Evolutionary conservation across 2,888 invertebrate species (phyloP).

Genomic region (Clusia tigrina): DNA sequence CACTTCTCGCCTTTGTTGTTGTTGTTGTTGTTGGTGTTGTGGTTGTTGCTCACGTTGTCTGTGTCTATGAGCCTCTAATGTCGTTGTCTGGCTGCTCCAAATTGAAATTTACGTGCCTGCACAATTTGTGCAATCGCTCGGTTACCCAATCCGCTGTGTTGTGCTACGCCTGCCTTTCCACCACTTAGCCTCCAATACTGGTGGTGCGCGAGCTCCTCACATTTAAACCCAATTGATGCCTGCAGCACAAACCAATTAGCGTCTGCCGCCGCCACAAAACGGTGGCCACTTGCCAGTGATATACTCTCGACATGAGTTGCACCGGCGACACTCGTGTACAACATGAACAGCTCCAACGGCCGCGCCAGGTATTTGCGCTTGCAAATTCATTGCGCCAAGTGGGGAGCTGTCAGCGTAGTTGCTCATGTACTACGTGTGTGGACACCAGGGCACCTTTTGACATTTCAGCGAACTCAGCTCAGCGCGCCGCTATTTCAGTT

Average conservation of each 20-base stretch:
- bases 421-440: too few species aligned
- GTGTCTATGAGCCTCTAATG: too few species aligned
- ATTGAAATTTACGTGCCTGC: background rate
- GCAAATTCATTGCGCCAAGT: background rate
- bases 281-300: background rate
- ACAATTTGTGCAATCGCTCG: background rate
- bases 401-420: background rate
- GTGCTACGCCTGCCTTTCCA: background rate
- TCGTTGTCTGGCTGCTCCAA: background rate
- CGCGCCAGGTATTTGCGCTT: background rate
- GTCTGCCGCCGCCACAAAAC: background rate
- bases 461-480: background rate
- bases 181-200: background rate
- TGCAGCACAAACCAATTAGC: slow-evolving; percentile 6
- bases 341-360: background rate
- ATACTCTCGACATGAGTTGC: background rate
- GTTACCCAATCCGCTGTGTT: background rate
- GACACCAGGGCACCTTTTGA: slow-evolving; percentile 1
- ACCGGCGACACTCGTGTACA: background rate
- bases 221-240: background rate
- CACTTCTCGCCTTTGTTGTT: too few species aligned
- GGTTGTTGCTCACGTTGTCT: too few species aligned
- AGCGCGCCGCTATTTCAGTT: background rate
- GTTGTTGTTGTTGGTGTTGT: too few species aligned
- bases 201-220: background rate